These are phyloP conservation scores for Rana temporaria DNA, from an alignment of 2,113 vertebrate species.

Conservation along the genomic window DNA sequence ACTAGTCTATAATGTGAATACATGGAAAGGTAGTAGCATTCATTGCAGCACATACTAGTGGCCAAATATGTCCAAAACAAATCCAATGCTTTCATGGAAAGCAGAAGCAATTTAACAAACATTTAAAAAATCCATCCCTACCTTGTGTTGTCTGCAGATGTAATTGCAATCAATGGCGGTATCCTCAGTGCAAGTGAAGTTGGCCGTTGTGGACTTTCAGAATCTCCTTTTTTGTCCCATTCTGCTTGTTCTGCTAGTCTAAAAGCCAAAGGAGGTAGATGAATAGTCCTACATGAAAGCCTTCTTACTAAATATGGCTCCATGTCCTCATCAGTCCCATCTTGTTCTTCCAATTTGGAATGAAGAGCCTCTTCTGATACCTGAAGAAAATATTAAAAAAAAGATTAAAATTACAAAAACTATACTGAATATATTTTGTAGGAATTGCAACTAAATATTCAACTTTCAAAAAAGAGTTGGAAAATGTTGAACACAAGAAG, in stretches of 20 bases:
- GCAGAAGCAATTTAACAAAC: too few species aligned
- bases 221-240: slow-evolving; percentile 80
- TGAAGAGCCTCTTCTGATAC: slow-evolving; percentile 82
- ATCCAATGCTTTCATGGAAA: too few species aligned
- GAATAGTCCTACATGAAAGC: slow-evolving; percentile 85
- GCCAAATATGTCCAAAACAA: too few species aligned
- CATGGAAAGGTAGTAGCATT: too few species aligned
- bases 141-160: slow-evolving; percentile 88
- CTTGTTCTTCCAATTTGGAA: slow-evolving; percentile 73
- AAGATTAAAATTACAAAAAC: background rate
- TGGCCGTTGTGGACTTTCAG: slow-evolving; percentile 76
- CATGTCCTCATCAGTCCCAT: slow-evolving; percentile 75
- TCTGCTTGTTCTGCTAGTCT: slow-evolving; percentile 90
- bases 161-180: slow-evolving; percentile 92
- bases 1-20: too few species aligned
- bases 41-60: too few species aligned
- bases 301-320: slow-evolving; percentile 88
- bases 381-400: slow-evolving; percentile 68
- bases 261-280: slow-evolving; percentile 91
- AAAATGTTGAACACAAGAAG: too few species aligned
- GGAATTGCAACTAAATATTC: too few species aligned
- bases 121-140: slow-evolving; percentile 65
- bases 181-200: slow-evolving; percentile 86
- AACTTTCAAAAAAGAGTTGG: too few species aligned
- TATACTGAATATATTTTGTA: too few species aligned